Percentiles rank a stretch among this genome's conserved stretches.
These are phyloP conservation scores for Cephus runcator DNA, from an alignment of 2,888 invertebrate genomes.

Conservation along the genomic window DNA sequence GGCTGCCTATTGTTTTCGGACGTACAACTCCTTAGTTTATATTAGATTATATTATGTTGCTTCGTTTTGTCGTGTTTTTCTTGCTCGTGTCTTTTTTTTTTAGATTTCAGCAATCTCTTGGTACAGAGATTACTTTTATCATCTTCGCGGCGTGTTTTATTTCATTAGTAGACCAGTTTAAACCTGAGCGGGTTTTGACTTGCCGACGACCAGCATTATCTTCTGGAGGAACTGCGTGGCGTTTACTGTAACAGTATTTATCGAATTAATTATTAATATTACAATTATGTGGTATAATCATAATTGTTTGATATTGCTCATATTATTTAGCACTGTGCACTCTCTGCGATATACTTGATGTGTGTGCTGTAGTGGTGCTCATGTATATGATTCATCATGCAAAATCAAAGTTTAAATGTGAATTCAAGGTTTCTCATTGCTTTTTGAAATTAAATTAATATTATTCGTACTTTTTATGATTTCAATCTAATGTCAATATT, in stretches of 20 bases:
- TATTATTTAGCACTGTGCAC: background rate
- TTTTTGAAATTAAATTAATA: no score
- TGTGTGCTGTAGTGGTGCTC: conserved; percentile 11
- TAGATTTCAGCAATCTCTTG: background rate
- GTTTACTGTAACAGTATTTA: conserved; percentile 68
- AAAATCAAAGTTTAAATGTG: conserved; percentile 41
- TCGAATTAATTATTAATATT: background rate
- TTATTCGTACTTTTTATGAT: no score
- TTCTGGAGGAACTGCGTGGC: conserved; percentile 76
- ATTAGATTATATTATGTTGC: conserved; percentile 4
- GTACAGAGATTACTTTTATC: background rate
- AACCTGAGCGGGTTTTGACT: conserved; percentile 77
- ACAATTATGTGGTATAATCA: background rate
- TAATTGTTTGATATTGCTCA: background rate
- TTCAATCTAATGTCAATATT: no score
- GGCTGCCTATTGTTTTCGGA: conserved; percentile 48
- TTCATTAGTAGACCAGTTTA: conserved; percentile 60
- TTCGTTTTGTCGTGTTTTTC: background rate
- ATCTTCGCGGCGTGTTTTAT: conserved; percentile 12
- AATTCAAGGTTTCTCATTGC: no score
- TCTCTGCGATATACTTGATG: background rate
- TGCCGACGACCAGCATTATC: conserved; percentile 79
- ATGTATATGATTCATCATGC: conserved; percentile 41
- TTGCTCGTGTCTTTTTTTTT: background rate
- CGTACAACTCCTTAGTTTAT: conserved; percentile 15